These are phyloP conservation scores for Mareca strepera DNA, from an alignment of 2,797 vertebrate genomes.

Conservation along the genomic window DNA sequence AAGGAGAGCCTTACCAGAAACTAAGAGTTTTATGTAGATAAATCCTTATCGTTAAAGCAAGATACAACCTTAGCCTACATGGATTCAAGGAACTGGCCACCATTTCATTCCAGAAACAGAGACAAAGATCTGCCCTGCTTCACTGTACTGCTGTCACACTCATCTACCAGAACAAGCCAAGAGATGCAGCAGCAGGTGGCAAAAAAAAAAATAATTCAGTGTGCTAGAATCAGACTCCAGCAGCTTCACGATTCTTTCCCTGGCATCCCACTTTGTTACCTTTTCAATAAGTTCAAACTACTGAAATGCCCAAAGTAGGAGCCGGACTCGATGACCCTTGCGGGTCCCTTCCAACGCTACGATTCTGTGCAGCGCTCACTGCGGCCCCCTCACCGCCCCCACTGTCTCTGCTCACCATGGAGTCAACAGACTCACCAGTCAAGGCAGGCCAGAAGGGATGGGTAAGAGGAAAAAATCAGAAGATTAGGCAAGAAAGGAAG, in stretches of 20 bases:
- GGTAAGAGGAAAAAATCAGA: neutral
- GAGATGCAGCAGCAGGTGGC: neutral
- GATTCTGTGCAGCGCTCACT: neutral
- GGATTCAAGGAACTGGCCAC: neutral
- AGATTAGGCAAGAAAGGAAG: neutral
- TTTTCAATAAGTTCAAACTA: neutral
- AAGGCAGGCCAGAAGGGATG: neutral
- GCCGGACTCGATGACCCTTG: neutral
- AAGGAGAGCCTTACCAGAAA: neutral
- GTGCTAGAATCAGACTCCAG: neutral
- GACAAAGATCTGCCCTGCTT: neutral
- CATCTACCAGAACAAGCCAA: neutral
- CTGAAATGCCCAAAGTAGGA: neutral
- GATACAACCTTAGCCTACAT: neutral
- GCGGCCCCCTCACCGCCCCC: neutral
- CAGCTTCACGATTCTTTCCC: neutral
- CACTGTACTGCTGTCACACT: neutral
- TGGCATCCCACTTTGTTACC: neutral
- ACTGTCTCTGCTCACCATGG: neutral
- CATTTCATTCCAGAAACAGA: neutral
- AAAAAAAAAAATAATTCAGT: neutral
- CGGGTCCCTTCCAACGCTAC: neutral
- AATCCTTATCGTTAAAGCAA: neutral
- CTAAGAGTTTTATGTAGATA: neutral
- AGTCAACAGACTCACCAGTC: neutral